Evolutionary conservation across 2,113 vertebrate genomes (phyloP), one percentile per base, ranked within the genome.

Genomic region (Brachyhypopomus occidentalis): DNA sequence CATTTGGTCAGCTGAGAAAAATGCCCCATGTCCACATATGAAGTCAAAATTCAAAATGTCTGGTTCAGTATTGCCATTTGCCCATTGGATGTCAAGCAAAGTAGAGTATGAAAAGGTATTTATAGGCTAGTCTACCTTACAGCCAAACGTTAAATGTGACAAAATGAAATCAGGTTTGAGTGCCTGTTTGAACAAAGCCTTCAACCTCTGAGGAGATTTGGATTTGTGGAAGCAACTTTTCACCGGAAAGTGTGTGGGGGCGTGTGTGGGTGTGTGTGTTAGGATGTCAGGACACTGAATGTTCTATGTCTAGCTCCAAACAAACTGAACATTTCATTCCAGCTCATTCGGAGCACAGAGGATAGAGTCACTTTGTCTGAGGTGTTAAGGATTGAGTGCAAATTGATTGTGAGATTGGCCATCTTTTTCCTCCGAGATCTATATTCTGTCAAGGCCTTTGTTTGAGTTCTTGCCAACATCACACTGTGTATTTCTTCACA

Each of bases 311-410:
- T 22, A 38, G 22, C 6, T 20, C 17, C 36, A 70, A 70, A 70
- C 66, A 70, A 38, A 11, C 19, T 6, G 36, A 4, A 23, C 36
- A 5, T 22, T 41, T 41, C 66, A 41, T 41, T 41, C 36, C 66
- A 70, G 34, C 36, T 70, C 66, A 41, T 70, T 70, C 66, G 41
- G 64, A 36, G 66, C 38, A 38, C 20, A 70, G 38, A 41, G 66
- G 38, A 70, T 70, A 34, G 38, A 69, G 66, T 41, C 34, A 20
- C 66, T 38, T 38, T 70, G 66, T 41, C 66, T 70, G 66, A 19
- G 38, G 34, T 70, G 34, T 34, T 70, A 22, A 70, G 36, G 66
- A 38, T 38, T 55, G 71, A 27, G 23, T 55, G 71, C 25, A 34
- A 22, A 73, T 73, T 55, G 48, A 55, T 55, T 23, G 71, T 30